Evolutionary conservation across 2,888 invertebrate species (phyloP).

Genomic region (Synanthedon vespiformis): DNA sequence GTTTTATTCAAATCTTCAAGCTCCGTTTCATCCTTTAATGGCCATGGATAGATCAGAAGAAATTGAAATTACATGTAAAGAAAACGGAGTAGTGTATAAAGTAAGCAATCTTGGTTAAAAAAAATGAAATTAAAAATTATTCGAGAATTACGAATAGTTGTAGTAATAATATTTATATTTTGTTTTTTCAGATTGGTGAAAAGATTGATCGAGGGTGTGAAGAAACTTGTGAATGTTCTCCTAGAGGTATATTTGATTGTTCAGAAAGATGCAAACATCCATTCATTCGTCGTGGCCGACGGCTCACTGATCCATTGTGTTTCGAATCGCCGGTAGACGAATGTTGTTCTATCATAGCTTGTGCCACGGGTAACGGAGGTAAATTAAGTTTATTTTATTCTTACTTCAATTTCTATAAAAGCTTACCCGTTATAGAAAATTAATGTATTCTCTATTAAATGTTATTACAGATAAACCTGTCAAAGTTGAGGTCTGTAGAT

Average conservation of each 20-base stretch:
- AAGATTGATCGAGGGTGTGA: constrained; percentile 81
- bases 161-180: neutral
- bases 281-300: constrained; percentile 76
- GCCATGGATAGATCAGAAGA: constrained; percentile 39
- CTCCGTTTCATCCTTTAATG: constrained; percentile 44
- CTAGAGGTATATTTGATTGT: constrained; percentile 78
- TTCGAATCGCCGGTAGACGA: constrained; percentile 76
- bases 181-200: constrained; percentile 75
- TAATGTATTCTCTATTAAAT: neutral
- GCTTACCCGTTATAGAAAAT: no score
- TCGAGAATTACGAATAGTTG: neutral
- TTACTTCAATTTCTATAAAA: no score
- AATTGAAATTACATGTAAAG: constrained; percentile 43
- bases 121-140: neutral
- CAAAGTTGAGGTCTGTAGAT: constrained; percentile 58
- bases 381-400: neutral
- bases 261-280: constrained; percentile 78
- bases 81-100: constrained; percentile 61
- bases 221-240: constrained; percentile 78
- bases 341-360: constrained; percentile 78
- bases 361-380: constrained; percentile 69
- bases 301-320: constrained; percentile 77
- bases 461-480: constrained; percentile 37
- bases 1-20: constrained; percentile 50
- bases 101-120: constrained; percentile 24